These are phyloP conservation scores for Thera britannica DNA, from an alignment of 2,888 invertebrate genomes.

Conservation along the genomic window DNA sequence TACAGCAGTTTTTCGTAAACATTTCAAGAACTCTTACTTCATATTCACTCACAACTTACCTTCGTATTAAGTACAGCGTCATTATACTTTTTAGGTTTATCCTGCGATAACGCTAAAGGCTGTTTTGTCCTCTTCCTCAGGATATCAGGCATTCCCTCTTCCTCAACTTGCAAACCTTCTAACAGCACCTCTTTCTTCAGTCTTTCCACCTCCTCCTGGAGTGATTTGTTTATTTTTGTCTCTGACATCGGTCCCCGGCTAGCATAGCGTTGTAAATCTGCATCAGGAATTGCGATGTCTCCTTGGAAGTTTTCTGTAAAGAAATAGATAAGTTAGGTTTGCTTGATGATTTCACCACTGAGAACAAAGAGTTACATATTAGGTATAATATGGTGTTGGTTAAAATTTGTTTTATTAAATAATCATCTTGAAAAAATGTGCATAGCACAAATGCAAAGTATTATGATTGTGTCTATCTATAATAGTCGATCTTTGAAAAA, in stretches of 20 bases:
- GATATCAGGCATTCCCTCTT: constrained; percentile 91
- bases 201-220: constrained; percentile 92
- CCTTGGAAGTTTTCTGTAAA: constrained; percentile 91
- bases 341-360: too few relatives aligned
- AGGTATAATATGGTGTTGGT: too few relatives aligned
- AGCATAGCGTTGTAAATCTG: constrained; percentile 65
- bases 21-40: too few relatives aligned
- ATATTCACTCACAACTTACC: constrained; percentile 51
- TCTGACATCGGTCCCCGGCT: constrained; percentile 60
- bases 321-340: not conserved
- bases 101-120: constrained; percentile 76
- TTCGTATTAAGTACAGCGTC: constrained; percentile 75
- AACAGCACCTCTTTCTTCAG: constrained; percentile 92
- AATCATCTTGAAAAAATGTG: too few relatives aligned
- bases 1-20: too few relatives aligned
- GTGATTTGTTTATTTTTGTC: constrained; percentile 86
- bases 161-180: constrained; percentile 93
- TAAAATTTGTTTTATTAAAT: too few relatives aligned
- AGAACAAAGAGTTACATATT: too few relatives aligned
- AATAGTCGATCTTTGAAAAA: too few relatives aligned
- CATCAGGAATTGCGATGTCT: constrained; percentile 92
- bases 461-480: too few relatives aligned
- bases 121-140: constrained; percentile 89
- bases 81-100: constrained; percentile 79
- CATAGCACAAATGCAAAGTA: too few relatives aligned